Base-by-base conservation (phyloP, 2,797 vertebrate species). In the Cygnus olor region DNA sequence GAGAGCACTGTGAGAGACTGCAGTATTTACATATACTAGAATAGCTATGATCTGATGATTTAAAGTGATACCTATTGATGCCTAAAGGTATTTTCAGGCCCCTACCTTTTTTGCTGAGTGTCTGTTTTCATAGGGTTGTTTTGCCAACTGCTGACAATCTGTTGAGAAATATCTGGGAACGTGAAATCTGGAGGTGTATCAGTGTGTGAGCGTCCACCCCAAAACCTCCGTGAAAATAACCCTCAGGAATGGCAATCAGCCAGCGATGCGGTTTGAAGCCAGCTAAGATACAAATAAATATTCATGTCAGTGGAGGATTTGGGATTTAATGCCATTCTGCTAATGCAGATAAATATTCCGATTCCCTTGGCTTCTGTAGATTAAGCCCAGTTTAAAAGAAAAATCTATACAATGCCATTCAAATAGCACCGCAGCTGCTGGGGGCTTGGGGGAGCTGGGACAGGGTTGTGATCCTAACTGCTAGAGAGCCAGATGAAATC, bases 11-110 rank as follows among this genome's bases (percentile, higher is more conserved):
- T 78, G 77, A 96, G 79, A 56, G 60, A 95, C 90, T 66, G 80
- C 74, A 73, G 45, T 94, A 70, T 56, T 96, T 96, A 89, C 3
- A 65, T 72, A 66, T 30, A 76, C 93, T 88, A 6, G 21, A 96
- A 95, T 27, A 95, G 80, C 91, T 90, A 85, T 4, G 89, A 56
- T 83, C 89, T 94, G 85, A 94, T 92, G 94, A 97, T 80, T 97
- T 93, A 82, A 94, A 85, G 90, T 85, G 89, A 71, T 93, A 63
- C 81, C 86, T 94, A 17, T 44, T 60, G 77, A 90, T 94, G 58
- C 70, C 95, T 51, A 88, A 85, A 96, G 80, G 61, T 78, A 94
- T 94, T 97, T 89, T 84, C 63, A 80, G 80, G 60, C 40, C 40
- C 47, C 77, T 87, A 30, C 47, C 92, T 94, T 95, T 56, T 54